Evolutionary conservation across 1,140 invertebrate species (phyloP).

Genomic region (Drosophila murphyi): DNA sequence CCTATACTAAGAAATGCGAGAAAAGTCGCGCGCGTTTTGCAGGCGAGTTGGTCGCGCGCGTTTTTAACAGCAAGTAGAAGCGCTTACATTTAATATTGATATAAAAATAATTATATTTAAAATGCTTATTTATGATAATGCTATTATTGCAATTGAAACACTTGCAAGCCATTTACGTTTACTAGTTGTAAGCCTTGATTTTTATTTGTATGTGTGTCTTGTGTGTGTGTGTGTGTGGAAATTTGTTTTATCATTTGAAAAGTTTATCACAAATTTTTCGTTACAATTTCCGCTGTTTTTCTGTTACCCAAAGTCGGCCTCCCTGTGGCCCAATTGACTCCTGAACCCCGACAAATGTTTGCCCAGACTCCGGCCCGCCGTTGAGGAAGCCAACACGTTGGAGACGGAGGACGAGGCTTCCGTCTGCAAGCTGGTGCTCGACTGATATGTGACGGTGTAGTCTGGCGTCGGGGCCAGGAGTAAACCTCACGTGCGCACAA

Average conservation of each 20-base stretch:
- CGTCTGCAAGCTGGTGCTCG: slow-evolving; percentile 37
- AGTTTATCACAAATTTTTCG: slow-evolving; percentile 76
- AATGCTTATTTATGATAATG: slow-evolving; percentile 38
- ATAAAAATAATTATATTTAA: slow-evolving; percentile 42
- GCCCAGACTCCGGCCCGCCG: slow-evolving; percentile 73
- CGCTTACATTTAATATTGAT: slow-evolving; percentile 43
- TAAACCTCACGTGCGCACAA: slow-evolving; percentile 91
- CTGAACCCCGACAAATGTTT: slow-evolving; percentile 84
- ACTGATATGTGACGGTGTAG: slow-evolving; percentile 81
- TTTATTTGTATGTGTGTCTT: slow-evolving; percentile 18
- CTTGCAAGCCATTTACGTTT: slow-evolving; percentile 65
- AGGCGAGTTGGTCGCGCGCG: slow-evolving; percentile 18
- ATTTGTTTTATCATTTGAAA: slow-evolving; percentile 68
- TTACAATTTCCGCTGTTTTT: slow-evolving; percentile 31
- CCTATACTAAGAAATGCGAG: slow-evolving; percentile 66
- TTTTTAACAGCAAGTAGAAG: slow-evolving; percentile 39
- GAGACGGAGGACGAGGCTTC: slow-evolving; percentile 35
- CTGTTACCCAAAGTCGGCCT: slow-evolving; percentile 67
- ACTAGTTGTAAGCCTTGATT: slow-evolving; percentile 61
- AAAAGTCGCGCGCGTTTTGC: slow-evolving; percentile 14
- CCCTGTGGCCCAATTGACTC: slow-evolving; percentile 73
- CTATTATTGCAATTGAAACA: slow-evolving; percentile 63
- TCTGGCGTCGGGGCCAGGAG: slow-evolving; percentile 87
- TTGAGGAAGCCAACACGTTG: slow-evolving; percentile 45
- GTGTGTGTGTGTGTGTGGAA: slow-evolving; percentile 44